Percentiles rank a stretch among this genome's conserved stretches.
Conservation (phyloP, 2,888 invertebrate genomes). For the Parelbella ahira region DNA sequence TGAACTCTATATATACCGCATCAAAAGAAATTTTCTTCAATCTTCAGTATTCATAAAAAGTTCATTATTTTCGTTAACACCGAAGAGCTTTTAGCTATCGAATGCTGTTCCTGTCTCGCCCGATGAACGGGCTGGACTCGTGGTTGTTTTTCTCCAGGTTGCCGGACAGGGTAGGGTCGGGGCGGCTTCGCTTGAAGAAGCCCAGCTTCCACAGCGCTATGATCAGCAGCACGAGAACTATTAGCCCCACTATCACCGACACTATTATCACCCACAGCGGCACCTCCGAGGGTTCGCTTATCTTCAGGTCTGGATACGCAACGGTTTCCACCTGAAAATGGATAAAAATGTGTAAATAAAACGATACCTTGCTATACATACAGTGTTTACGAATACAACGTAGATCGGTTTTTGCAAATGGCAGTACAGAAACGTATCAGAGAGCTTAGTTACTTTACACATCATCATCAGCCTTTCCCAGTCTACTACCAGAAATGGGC, state of each 20-base stretch:
- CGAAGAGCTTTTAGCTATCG: constrained; percentile 76
- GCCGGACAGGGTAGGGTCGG: constrained; percentile 90
- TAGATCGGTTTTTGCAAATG: no score
- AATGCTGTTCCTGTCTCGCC: constrained; percentile 64
- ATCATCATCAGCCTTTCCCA: no score
- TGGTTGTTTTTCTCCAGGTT: constrained; percentile 87
- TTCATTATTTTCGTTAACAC: no score
- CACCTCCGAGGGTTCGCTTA: constrained; percentile 86
- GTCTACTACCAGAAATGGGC: no score
- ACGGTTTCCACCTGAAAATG: constrained; percentile 86
- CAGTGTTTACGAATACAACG: no score
- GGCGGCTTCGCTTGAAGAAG: constrained; percentile 92
- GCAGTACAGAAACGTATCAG: no score
- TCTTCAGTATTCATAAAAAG: no score
- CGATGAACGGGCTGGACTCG: constrained; percentile 84
- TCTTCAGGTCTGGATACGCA: constrained; percentile 90
- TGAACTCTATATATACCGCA: no score
- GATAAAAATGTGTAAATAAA: no score
- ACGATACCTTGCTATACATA: no score
- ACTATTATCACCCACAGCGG: constrained; percentile 93
- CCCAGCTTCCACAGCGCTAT: constrained; percentile 93
- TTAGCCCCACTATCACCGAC: constrained; percentile 90
- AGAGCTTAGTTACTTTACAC: no score
- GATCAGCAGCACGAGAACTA: constrained; percentile 90
- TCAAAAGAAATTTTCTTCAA: no score